Evolutionary conservation across 2,888 invertebrate genomes (phyloP).

Genomic region (Papilio protenor): DNA sequence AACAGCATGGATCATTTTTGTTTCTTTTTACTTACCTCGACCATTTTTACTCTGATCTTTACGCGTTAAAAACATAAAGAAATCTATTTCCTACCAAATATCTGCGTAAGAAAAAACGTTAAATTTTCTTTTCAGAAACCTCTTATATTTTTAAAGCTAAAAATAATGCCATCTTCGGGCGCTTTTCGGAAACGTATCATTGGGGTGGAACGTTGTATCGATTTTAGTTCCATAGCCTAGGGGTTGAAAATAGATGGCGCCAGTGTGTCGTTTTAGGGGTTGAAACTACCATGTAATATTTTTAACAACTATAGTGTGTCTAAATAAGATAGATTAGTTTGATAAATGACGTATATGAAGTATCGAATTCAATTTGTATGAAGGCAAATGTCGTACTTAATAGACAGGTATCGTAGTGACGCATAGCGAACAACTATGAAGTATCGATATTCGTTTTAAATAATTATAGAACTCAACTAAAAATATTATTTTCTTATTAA

Average conservation of each 20-base stretch:
- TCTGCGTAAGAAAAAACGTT: no score
- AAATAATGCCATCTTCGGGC: conserved; percentile 63
- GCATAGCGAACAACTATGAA: no score
- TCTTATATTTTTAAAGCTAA: neutral
- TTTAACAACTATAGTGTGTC: no score
- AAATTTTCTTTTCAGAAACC: neutral
- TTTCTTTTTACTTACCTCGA: neutral
- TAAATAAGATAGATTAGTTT: no score
- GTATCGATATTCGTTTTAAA: no score
- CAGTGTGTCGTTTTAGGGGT: conserved; percentile 46
- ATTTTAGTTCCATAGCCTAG: conserved; percentile 58
- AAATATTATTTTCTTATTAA: no score
- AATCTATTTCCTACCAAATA: neutral
- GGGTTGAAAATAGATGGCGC: conserved; percentile 69
- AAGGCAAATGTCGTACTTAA: no score
- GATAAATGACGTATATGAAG: no score
- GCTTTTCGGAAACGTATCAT: conserved; percentile 43
- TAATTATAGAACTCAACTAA: no score
- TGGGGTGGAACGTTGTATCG: conserved; percentile 52
- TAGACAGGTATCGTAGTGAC: no score
- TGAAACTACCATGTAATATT: conserved; percentile 11
- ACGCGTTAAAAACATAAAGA: neutral
- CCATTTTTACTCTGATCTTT: neutral
- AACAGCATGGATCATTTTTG: neutral
- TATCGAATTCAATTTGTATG: no score